These are phyloP conservation scores for Melanchra persicariae DNA, from an alignment of 2,888 invertebrate species.

Conservation along the genomic window DNA sequence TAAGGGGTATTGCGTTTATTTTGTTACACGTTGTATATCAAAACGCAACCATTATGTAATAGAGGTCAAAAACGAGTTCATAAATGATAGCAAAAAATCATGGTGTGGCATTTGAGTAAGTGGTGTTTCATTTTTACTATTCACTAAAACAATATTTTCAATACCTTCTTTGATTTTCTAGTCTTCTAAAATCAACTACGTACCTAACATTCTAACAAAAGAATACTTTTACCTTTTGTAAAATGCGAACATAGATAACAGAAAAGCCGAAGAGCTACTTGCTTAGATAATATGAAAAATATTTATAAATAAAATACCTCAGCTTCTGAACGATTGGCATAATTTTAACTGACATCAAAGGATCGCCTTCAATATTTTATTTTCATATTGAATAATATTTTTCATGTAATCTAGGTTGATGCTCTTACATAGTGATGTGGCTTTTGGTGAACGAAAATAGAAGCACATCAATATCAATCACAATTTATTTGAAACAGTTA, in stretches of 20 bases:
- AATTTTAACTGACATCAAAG: conserved; percentile 52
- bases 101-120: too few species aligned
- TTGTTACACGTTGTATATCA: too few species aligned
- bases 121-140: too few species aligned
- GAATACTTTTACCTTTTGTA: conserved; percentile 4
- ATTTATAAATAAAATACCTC: conserved; percentile 41
- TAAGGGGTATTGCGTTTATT: too few species aligned
- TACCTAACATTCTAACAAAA: not conserved
- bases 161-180: not conserved
- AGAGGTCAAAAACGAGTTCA: too few species aligned
- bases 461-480: not conserved
- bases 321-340: conserved; percentile 14
- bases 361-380: conserved; percentile 34
- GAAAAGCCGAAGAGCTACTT: conserved; percentile 33
- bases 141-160: too few species aligned
- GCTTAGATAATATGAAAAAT: conserved; percentile 34
- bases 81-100: too few species aligned
- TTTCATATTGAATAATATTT: conserved; percentile 25
- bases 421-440: not conserved
- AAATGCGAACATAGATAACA: conserved; percentile 23
- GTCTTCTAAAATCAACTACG: not conserved
- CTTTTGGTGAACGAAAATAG: conserved; percentile 1
- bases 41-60: too few species aligned
- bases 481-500: not conserved
- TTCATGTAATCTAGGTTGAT: conserved; percentile 7